Evolutionary conservation across 2,113 vertebrate species (phyloP).

Genomic region (Cyphomyrus discorhynchus): DNA sequence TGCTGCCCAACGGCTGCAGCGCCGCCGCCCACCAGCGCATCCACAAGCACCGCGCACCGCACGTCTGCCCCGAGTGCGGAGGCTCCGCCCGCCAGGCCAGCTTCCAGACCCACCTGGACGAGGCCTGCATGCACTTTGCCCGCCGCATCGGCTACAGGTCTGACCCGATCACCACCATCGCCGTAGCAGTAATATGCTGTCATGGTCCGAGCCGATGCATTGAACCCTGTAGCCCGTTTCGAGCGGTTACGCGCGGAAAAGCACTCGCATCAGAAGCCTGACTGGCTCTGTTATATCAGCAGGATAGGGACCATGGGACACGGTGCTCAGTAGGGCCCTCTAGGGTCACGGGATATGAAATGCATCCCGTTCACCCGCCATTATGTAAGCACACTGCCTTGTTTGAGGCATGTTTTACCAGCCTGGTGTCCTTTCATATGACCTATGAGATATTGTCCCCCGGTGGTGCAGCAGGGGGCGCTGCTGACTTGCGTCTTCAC

Average conservation of each 20-base stretch:
- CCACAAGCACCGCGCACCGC: conserved; percentile 78
- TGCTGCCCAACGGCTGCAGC: conserved; percentile 82
- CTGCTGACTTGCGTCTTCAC: not conserved
- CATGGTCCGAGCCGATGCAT: not conserved
- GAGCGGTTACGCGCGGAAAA: not conserved
- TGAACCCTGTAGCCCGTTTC: not conserved
- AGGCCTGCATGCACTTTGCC: conserved; percentile 84
- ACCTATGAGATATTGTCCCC: not conserved
- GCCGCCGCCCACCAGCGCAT: conserved; percentile 81
- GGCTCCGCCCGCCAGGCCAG: conserved; percentile 75
- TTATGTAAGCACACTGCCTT: not conserved
- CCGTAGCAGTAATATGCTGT: not conserved
- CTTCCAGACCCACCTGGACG: conserved; percentile 78
- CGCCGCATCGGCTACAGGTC: conserved; percentile 87
- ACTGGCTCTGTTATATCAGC: not conserved
- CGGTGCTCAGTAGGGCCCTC: not conserved
- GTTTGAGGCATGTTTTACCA: not conserved
- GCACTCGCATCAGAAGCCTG: not conserved
- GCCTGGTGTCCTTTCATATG: not conserved
- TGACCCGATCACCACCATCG: not conserved
- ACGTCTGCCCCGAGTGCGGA: conserved; percentile 84
- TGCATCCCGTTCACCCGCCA: not conserved
- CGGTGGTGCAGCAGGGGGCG: not conserved
- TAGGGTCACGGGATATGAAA: not conserved
- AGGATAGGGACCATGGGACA: not conserved